Conservation (phyloP, 2,888 invertebrate genomes). For the Megastigmus dorsalis region DNA sequence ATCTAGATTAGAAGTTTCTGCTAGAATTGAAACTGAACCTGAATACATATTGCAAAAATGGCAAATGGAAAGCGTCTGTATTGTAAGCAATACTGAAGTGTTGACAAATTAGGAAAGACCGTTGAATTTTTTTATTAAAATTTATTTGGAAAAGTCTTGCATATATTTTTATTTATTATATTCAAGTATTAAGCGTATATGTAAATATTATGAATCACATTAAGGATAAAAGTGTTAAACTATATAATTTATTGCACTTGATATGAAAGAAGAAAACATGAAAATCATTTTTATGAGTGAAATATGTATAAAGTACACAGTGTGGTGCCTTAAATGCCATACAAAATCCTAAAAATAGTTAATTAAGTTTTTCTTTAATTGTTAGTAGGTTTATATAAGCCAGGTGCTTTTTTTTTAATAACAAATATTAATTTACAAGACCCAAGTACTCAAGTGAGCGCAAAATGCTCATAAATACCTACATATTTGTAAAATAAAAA, state of each 20-base stretch:
- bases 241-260: constrained; percentile 32
- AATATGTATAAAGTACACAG: constrained; percentile 41
- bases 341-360: constrained; percentile 9
- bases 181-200: constrained; percentile 32
- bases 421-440: background rate
- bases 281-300: constrained; percentile 17
- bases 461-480: background rate
- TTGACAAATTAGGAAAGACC: constrained; percentile 13
- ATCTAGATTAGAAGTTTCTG: constrained; percentile 77
- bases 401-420: constrained; percentile 35
- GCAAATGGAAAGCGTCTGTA: constrained; percentile 71
- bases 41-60: constrained; percentile 70
- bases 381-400: constrained; percentile 22
- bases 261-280: background rate
- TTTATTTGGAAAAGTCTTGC: background rate
- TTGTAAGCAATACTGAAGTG: constrained; percentile 57
- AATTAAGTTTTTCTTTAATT: constrained; percentile 23
- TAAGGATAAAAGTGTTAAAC: background rate
- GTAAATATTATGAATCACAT: constrained; percentile 19
- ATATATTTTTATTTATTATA: constrained; percentile 21
- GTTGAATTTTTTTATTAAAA: too few relatives aligned
- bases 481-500: constrained; percentile 24
- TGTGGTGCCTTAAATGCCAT: constrained; percentile 51
- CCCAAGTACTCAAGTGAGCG: constrained; percentile 6
- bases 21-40: constrained; percentile 63